phyloP scores from a whole-genome alignment of 2,113 vertebrate species.

The Corythoichthys intestinalis region DNA sequence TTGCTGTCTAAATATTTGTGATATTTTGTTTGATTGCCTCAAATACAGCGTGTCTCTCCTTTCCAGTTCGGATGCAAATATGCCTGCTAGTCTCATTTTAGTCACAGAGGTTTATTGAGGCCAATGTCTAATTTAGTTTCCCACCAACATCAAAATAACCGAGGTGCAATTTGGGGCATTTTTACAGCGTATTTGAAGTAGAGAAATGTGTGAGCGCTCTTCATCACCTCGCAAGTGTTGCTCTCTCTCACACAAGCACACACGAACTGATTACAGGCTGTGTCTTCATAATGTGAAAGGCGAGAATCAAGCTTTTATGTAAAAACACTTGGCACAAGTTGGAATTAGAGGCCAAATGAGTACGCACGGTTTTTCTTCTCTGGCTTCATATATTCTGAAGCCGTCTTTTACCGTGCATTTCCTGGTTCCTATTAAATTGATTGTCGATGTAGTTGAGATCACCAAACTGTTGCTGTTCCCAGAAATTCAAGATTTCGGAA shows the following conservation, averaged over 20 bases:
- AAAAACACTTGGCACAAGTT: not conserved
- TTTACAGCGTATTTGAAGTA: constrained; percentile 52
- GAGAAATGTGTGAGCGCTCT: constrained; percentile 36
- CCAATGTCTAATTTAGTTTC: constrained; percentile 56
- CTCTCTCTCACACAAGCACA: constrained; percentile 10
- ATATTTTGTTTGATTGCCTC: constrained; percentile 8
- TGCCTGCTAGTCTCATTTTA: constrained; percentile 41
- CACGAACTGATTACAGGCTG: constrained; percentile 22
- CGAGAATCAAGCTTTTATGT: constrained; percentile 5
- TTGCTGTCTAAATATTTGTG: not conserved
- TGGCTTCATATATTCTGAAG: not conserved
- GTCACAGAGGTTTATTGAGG: constrained; percentile 47
- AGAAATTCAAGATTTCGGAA: constrained; percentile 24
- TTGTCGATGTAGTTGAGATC: not conserved
- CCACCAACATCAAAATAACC: constrained; percentile 59
- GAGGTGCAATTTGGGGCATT: constrained; percentile 52
- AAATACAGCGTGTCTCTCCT: constrained; percentile 8
- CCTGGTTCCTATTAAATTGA: not conserved
- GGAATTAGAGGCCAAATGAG: not conserved
- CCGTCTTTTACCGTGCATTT: not conserved
- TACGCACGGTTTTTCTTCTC: constrained; percentile 5
- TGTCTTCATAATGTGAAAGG: constrained; percentile 7
- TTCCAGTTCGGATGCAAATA: constrained; percentile 20
- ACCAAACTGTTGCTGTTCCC: constrained; percentile 1
- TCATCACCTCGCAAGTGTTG: constrained; percentile 40